Percentiles rank a stretch among this genome's conserved stretches.
Evolutionary conservation across 2,113 vertebrate genomes (phyloP).

Genomic region (Chiloscyllium plagiosum): DNA sequence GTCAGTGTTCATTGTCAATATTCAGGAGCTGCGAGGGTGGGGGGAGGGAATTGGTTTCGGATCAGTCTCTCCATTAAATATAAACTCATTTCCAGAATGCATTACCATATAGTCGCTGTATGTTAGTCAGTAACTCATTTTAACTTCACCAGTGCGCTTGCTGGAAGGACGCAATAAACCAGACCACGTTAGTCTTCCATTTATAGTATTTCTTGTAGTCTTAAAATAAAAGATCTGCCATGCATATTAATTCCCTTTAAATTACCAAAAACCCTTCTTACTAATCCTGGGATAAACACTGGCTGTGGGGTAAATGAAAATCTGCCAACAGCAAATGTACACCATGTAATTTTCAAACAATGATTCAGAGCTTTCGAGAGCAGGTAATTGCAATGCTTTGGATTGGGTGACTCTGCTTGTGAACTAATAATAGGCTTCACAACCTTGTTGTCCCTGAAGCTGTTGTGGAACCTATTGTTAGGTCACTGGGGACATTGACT

Average conservation of each 20-base stretch:
- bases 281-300: too few relatives aligned
- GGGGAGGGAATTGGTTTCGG: neutral
- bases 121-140: neutral
- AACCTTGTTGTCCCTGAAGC: slow-evolving; percentile 12
- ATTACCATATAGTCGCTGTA: neutral
- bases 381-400: neutral
- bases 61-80: neutral
- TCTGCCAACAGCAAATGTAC: neutral
- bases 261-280: neutral
- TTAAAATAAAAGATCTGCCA: neutral
- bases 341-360: neutral
- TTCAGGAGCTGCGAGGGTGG: neutral
- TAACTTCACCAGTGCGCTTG: neutral
- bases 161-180: neutral
- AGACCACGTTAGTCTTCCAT: neutral
- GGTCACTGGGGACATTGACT: neutral
- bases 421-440: slow-evolving; percentile 29
- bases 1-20: neutral
- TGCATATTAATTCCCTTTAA: neutral
- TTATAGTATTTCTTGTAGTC: neutral
- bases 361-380: neutral
- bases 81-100: too few relatives aligned
- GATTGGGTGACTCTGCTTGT: neutral
- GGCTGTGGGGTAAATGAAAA: neutral
- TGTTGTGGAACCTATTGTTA: slow-evolving; percentile 14